Conservation (phyloP, 2,113 vertebrate genomes). For the Myxocyprinus asiaticus region DNA sequence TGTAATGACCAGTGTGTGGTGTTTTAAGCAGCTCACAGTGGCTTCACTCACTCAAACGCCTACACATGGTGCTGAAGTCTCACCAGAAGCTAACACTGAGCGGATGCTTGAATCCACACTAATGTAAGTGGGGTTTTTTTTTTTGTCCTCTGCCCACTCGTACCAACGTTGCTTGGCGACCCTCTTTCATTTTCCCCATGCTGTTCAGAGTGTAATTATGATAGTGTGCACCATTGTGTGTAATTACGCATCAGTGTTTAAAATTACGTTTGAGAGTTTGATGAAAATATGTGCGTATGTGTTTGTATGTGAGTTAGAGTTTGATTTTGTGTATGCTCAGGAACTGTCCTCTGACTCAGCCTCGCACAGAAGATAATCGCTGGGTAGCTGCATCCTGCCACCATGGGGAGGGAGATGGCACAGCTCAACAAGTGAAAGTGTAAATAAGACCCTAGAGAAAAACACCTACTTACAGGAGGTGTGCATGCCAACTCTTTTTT, state of each 20-base stretch:
- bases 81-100: slow-evolving; percentile 9
- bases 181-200: slow-evolving; percentile 12
- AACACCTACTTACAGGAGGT: slow-evolving; percentile 10
- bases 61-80: slow-evolving; percentile 25
- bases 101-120: slow-evolving; percentile 7
- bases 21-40: slow-evolving; percentile 3
- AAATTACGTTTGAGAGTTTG: neutral
- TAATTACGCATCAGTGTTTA: neutral
- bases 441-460: slow-evolving; percentile 24
- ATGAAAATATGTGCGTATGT: neutral
- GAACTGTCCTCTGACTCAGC: slow-evolving; percentile 12
- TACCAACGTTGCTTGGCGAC: slow-evolving; percentile 19
- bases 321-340: neutral
- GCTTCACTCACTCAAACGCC: slow-evolving; percentile 17
- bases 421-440: slow-evolving; percentile 27
- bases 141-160: slow-evolving; percentile 32
- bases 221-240: neutral
- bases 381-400: slow-evolving; percentile 21
- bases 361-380: slow-evolving; percentile 22
- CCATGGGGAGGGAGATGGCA: slow-evolving; percentile 12
- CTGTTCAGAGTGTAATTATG: slow-evolving; percentile 20
- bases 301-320: neutral
- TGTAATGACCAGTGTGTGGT: slow-evolving; percentile 20
- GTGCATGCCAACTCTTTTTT: slow-evolving; percentile 6
- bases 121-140: slow-evolving; percentile 11